A percentile compares a stretch with the other conserved stretches of the same genome.
Conservation (phyloP, 1,140 invertebrate genomes). For the Acromyrmex heyeri region DNA sequence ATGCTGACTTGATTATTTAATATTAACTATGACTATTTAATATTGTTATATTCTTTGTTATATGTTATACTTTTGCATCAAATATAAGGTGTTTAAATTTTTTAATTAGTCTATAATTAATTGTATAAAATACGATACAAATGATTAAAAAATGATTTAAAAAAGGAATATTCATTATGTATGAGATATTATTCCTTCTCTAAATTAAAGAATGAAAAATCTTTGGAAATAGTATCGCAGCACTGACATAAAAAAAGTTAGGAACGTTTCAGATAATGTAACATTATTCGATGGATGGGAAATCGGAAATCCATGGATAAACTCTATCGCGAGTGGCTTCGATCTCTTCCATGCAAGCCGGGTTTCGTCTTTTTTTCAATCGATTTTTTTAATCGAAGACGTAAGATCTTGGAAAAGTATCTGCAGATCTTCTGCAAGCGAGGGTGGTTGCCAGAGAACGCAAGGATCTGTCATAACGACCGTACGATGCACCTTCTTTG, state of each 20-base stretch:
- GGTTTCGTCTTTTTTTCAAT: slow-evolving; percentile 2
- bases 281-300: slow-evolving; percentile 42
- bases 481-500: slow-evolving; percentile 5
- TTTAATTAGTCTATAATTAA: background rate
- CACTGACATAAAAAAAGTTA: background rate
- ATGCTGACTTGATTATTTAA: background rate
- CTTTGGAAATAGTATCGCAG: background rate
- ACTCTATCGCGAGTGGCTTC: background rate
- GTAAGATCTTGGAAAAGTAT: background rate
- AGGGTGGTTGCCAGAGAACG: background rate
- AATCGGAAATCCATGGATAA: slow-evolving; percentile 68
- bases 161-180: background rate
- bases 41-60: background rate
- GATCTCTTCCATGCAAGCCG: background rate
- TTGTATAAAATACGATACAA: background rate
- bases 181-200: background rate
- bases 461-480: slow-evolving; percentile 43
- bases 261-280: slow-evolving; percentile 11
- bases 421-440: background rate
- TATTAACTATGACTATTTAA: background rate
- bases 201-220: slow-evolving; percentile 15
- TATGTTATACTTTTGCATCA: too few species aligned
- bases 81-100: background rate
- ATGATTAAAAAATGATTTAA: background rate
- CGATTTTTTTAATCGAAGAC: background rate